Conservation (phyloP, 2,888 invertebrate genomes). For the Monopis laevigella region DNA sequence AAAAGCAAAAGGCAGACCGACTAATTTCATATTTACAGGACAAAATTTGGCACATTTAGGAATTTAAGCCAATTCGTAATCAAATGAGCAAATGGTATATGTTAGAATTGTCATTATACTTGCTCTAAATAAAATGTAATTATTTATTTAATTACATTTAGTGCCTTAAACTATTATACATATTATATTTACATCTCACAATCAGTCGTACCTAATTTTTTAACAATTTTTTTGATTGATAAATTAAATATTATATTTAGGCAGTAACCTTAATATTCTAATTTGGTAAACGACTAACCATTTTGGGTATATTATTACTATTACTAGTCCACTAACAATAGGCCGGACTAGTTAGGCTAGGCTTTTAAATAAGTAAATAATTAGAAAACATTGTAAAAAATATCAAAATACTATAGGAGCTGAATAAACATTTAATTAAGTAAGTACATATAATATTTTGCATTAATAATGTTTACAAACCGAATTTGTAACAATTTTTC, state of each 20-base stretch:
- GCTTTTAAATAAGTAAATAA: not conserved
- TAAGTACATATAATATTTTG: too few species aligned
- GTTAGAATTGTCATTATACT: too few species aligned
- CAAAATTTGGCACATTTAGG: conserved; percentile 60
- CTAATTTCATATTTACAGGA: conserved; percentile 25
- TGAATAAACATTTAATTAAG: too few species aligned
- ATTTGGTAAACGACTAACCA: too few species aligned
- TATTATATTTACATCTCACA: conserved; percentile 63
- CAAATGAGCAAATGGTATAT: conserved; percentile 63
- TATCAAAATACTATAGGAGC: not conserved
- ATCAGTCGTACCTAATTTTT: conserved; percentile 63
- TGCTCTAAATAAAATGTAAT: too few species aligned
- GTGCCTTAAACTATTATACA: conserved; percentile 56
- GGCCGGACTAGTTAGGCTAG: conserved; percentile 2
- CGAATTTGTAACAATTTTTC: too few species aligned
- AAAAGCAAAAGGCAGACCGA: too few species aligned
- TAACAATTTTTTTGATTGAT: conserved; percentile 8
- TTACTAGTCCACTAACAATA: too few species aligned
- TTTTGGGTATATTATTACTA: too few species aligned
- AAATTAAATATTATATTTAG: too few species aligned
- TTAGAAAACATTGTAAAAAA: conserved; percentile 1
- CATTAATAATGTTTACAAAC: too few species aligned
- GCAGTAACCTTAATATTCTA: too few species aligned
- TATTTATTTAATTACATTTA: conserved; percentile 38
- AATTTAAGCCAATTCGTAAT: conserved; percentile 40